Conservation (phyloP, 2,888 invertebrate species). For the Folsomia manolachei region DNA sequence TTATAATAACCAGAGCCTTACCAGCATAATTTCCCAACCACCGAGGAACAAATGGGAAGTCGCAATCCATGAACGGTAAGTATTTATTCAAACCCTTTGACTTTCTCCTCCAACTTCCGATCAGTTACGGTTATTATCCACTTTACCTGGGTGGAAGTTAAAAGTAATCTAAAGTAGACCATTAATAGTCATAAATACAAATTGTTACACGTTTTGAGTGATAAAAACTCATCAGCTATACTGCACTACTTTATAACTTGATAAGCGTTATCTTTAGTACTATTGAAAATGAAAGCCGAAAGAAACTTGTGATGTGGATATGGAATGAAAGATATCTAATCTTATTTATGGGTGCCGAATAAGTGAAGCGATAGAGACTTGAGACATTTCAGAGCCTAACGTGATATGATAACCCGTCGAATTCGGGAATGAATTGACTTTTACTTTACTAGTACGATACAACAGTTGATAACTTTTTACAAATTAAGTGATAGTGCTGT, state of each 20-base stretch:
- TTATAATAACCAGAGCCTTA: constrained; percentile 21
- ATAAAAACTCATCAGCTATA: neutral
- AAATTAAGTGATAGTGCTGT: neutral
- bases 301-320: neutral
- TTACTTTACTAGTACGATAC: neutral
- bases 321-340: constrained; percentile 9
- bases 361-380: neutral
- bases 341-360: neutral
- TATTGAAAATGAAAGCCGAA: neutral
- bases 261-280: neutral
- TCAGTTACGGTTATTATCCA: neutral
- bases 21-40: constrained; percentile 30
- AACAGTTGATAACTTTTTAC: neutral
- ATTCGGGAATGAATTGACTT: constrained; percentile 13
- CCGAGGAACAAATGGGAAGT: constrained; percentile 11
- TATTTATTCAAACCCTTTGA: too few relatives aligned
- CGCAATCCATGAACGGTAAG: constrained; percentile 18
- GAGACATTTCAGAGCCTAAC: neutral
- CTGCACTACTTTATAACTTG: neutral
- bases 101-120: neutral
- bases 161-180: neutral
- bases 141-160: neutral
- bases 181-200: neutral
- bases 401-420: constrained; percentile 16
- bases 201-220: neutral